A percentile compares a stretch with the other conserved stretches of the same genome.
Evolutionary conservation across 2,113 vertebrate genomes (phyloP).

Genomic region (Cyprinodon brontotheroides): DNA sequence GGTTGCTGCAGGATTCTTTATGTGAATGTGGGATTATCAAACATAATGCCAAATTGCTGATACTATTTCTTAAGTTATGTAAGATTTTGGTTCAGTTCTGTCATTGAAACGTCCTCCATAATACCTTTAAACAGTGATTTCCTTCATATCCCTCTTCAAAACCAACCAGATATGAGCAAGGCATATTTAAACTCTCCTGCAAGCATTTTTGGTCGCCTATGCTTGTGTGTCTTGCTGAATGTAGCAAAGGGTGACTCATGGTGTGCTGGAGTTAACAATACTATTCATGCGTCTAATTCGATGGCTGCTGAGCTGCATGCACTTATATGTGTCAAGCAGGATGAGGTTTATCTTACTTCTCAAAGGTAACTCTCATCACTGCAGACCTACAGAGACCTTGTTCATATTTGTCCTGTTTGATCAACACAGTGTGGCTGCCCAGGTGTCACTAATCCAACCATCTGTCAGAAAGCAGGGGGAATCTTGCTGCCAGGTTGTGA

Average conservation of each 20-base stretch:
- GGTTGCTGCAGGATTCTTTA: slow-evolving; percentile 24
- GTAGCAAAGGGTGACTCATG: slow-evolving; percentile 67
- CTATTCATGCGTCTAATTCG: slow-evolving; percentile 63
- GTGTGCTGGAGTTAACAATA: slow-evolving; percentile 63
- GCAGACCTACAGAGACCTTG: slow-evolving; percentile 8
- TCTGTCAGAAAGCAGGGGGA: slow-evolving; percentile 27
- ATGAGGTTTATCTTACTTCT: slow-evolving; percentile 30
- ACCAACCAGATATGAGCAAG: too few species aligned
- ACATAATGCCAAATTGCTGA: neutral
- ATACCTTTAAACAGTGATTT: too few species aligned
- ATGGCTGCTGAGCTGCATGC: slow-evolving; percentile 43
- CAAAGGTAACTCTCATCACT: slow-evolving; percentile 51
- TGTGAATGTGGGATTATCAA: slow-evolving; percentile 9
- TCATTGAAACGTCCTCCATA: slow-evolving; percentile 19
- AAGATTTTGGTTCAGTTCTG: slow-evolving; percentile 1
- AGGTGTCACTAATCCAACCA: slow-evolving; percentile 4
- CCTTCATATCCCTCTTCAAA: too few species aligned
- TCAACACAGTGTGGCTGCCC: neutral
- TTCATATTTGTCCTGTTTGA: slow-evolving; percentile 22
- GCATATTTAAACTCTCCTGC: too few species aligned
- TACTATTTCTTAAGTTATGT: neutral
- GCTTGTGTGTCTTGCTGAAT: slow-evolving; percentile 31
- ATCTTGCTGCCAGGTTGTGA: slow-evolving; percentile 33
- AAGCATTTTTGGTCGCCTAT: slow-evolving; percentile 14
- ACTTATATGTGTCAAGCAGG: slow-evolving; percentile 18